These are phyloP conservation scores for Petrocephalus microphthalmus DNA, from an alignment of 2,113 vertebrate genomes.

Conservation along the genomic window DNA sequence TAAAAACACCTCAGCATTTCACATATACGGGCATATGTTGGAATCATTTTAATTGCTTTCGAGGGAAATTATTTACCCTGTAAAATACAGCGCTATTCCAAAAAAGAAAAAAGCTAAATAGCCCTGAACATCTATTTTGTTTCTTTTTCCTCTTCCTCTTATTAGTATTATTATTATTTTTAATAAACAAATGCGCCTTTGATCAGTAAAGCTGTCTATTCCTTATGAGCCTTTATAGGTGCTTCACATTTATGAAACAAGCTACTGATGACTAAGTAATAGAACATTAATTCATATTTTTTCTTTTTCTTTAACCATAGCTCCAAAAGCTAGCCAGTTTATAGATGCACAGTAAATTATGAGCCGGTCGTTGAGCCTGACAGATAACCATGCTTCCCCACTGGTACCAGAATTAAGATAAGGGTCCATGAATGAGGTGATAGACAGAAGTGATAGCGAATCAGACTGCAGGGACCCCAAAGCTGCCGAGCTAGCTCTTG, in stretches of 20 bases:
- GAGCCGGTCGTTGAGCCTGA: neutral
- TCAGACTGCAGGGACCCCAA: neutral
- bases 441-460: neutral
- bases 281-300: neutral
- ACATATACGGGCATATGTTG: neutral
- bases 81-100: neutral
- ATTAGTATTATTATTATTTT: neutral
- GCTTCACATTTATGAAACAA: neutral
- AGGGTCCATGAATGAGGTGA: neutral
- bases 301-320: neutral
- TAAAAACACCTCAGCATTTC: neutral
- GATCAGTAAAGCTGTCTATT: neutral
- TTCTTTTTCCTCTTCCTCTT: neutral
- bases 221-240: neutral
- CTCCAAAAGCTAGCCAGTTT: neutral
- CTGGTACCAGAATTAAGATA: slow-evolving; percentile 2
- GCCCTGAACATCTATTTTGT: neutral
- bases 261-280: neutral
- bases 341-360: neutral
- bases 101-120: neutral
- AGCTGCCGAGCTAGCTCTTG: neutral
- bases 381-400: neutral
- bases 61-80: neutral
- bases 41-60: neutral
- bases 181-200: neutral